Base-by-base conservation (phyloP, 1,140 invertebrate genomes). In the Harpegnathos saltator region DNA sequence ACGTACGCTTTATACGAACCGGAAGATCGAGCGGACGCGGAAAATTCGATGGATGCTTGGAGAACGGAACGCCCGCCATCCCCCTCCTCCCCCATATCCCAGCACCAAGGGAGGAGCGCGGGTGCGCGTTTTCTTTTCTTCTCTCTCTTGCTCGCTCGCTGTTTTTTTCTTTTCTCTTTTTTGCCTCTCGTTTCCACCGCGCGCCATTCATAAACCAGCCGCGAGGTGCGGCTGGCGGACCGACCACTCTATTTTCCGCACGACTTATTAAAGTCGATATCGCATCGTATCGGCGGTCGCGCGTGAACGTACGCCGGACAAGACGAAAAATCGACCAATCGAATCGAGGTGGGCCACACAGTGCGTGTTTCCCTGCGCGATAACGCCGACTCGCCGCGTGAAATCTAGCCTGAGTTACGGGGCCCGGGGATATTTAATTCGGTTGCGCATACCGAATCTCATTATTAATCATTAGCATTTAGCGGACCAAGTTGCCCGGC, bases 181-280 rank as follows among this genome's bases (percentile, higher is more conserved):
- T 65, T 71, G 19, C 58, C 65, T 80, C 65, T 14, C 24, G 38
- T 80, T 80, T 26, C 24, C 24, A 69, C 33, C 22, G 52, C 5
- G 63, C 50, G 75, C 75, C 75, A 80, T 80, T 80, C 75, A 80
- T 80, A 80, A 80, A 80, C 56, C 65, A 65, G 33, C 65, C 22
- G 33, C 52, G 22, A 58, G 59, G 58, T 75, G 44, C 73, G 38
- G 38, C 38, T n/a, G 11, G 7, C 38, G 73, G 73, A 29, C 62
- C 19, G 48, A 17, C 65, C 52, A 69, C 65, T 80, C 75, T 48
- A 80, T 80, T 80, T 80, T 80, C 54, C 65, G 52, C 52, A 58
- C 74, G 48, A 77, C 75, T 80, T 80, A 80, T 80, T 80, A 80
- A 80, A 80, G 75, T 80, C 65, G 75, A 80, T 80, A 80, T 80